Percentiles rank a stretch among this genome's conserved stretches.
phyloP scores from a whole-genome alignment of 2,797 vertebrate genomes.

The Sphenopsis melanotis region DNA sequence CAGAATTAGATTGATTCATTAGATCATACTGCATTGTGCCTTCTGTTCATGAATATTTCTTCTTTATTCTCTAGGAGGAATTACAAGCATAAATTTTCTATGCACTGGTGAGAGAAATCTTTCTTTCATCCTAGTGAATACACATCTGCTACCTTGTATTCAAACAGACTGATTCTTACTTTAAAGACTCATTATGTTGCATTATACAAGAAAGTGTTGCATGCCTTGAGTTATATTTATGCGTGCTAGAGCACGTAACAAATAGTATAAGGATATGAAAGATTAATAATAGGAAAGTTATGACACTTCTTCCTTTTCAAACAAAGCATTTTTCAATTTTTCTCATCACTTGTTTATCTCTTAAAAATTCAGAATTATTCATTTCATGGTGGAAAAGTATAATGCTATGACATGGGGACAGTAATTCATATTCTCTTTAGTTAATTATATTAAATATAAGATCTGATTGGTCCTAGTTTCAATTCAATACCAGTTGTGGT shows the following conservation, averaged over 20 bases:
- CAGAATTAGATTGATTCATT: background rate
- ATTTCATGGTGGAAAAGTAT: background rate
- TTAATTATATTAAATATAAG: background rate
- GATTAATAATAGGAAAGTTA: background rate
- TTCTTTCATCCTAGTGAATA: conserved; percentile 20
- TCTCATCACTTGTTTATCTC: background rate
- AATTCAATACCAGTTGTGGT: background rate
- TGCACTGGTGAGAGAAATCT: background rate
- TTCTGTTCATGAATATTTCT: conserved; percentile 38
- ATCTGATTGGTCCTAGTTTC: background rate
- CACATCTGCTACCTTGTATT: conserved; percentile 18
- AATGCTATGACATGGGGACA: background rate
- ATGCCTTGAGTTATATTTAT: background rate
- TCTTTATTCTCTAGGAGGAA: background rate
- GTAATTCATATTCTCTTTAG: background rate
- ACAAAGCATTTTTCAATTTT: background rate
- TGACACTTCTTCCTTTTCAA: background rate
- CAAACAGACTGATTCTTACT: conserved; percentile 18
- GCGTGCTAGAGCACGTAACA: background rate
- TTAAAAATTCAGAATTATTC: background rate
- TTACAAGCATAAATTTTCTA: conserved; percentile 28
- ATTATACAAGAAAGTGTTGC: background rate
- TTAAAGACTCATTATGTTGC: conserved; percentile 10
- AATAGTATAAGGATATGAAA: background rate
- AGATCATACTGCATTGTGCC: background rate